phyloP scores from a whole-genome alignment of 2,888 invertebrate species.

The Dione juno region DNA sequence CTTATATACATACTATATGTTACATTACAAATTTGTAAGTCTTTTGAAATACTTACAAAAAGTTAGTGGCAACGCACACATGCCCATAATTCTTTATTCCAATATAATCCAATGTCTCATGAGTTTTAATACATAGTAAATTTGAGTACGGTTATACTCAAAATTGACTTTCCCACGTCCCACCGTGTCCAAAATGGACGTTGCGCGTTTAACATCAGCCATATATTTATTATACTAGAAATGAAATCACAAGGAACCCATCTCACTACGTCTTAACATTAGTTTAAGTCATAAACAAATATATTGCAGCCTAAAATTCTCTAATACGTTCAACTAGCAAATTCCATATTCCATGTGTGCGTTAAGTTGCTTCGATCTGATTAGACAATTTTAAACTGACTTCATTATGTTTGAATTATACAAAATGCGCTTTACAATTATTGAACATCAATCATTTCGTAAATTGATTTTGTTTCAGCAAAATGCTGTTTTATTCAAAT shows the following conservation, averaged over 20 bases:
- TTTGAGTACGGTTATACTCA: neutral
- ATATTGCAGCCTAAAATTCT: constrained; percentile 8
- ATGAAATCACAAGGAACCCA: constrained; percentile 14
- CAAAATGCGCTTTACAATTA: neutral
- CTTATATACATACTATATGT: neutral
- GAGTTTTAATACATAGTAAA: constrained; percentile 4
- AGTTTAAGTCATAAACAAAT: constrained; percentile 1
- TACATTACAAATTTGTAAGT: neutral
- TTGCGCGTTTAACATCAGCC: constrained; percentile 23
- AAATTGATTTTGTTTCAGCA: neutral
- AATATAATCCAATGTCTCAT: constrained; percentile 43
- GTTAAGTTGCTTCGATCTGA: neutral
- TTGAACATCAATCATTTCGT: neutral
- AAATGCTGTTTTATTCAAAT: constrained; percentile 3
- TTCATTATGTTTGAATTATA: neutral
- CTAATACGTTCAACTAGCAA: neutral
- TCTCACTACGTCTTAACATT: constrained; percentile 14
- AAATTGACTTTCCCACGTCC: constrained; percentile 4
- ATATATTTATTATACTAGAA: neutral
- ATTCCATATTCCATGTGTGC: constrained; percentile 11
- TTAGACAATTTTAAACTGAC: neutral
- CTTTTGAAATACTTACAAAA: neutral
- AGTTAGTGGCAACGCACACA: neutral
- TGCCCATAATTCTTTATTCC: constrained; percentile 6
- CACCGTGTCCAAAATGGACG: constrained; percentile 11